Conservation (phyloP, 2,797 vertebrate species). For the Neopelma chrysocephalum region DNA sequence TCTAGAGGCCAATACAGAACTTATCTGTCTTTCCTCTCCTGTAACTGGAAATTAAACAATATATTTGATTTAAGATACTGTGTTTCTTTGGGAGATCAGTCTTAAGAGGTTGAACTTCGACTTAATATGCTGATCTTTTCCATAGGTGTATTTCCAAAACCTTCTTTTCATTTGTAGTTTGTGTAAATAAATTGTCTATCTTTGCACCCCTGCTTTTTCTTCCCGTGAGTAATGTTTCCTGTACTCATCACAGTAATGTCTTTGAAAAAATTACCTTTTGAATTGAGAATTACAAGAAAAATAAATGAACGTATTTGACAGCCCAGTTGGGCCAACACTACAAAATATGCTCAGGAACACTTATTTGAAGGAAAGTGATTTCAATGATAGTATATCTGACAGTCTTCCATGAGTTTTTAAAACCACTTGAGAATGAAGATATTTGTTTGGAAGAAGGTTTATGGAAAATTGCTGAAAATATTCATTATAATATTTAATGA, state of each 20-base stretch:
- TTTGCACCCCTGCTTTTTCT: neutral
- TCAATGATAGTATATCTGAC: neutral
- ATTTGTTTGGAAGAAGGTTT: neutral
- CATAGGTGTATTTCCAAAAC: neutral
- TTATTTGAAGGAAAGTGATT: neutral
- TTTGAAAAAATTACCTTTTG: neutral
- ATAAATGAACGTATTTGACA: neutral
- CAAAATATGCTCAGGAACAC: neutral
- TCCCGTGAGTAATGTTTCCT: neutral
- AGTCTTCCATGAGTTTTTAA: neutral
- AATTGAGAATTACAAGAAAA: neutral
- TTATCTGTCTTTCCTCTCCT: neutral
- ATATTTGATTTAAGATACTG: neutral
- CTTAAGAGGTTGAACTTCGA: neutral
- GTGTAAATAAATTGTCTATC: neutral
- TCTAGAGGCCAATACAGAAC: neutral
- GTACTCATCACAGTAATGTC: neutral
- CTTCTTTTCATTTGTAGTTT: neutral
- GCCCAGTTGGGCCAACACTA: accelerated
- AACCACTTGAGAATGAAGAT: neutral
- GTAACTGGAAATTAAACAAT: neutral
- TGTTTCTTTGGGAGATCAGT: neutral
- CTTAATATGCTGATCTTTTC: neutral
- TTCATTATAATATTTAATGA: neutral
- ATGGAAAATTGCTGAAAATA: neutral